Evolutionary conservation across 2,888 invertebrate species (phyloP), one percentile per base, ranked within the genome.

Genomic region (Chalcis sispes): DNA sequence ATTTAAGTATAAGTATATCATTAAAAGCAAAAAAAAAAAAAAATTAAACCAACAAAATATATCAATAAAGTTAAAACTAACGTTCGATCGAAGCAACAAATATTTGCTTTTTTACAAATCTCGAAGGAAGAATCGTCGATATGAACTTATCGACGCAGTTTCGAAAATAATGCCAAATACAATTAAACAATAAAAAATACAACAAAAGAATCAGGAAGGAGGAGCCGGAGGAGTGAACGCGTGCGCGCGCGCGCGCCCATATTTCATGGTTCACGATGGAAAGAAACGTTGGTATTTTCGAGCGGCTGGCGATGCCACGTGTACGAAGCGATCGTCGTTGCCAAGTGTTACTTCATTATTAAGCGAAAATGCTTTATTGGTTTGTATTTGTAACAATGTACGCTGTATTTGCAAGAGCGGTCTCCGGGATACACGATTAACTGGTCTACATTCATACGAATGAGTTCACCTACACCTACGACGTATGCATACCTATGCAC

Each of bases 131-230:
- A n/a, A n/a, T n/a, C n/a, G n/a, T n/a, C n/a, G n/a, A n/a, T n/a
- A n/a, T n/a, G n/a, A n/a, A n/a, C n/a, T n/a, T n/a, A n/a, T n/a
- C n/a, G n/a, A n/a, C n/a, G n/a, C n/a, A n/a, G n/a, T n/a, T n/a
- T n/a, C n/a, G n/a, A n/a, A n/a, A n/a, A n/a, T 52, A 67, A 54
- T 52, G 46, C 27, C 67, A 20, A 52, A 54, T 56, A 56, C 54
- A 46, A 54, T 36, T 36, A 36, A 36, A 42, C 15, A 7, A 42
- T 42, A 13, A 42, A 15, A 42, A 42, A 42, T 13, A 13, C 13
- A 13, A 42, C 15, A 42, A 42, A 42, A 2, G 2, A 42, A 42
- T 13, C 2, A 13, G 42, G 13, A 8, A 42, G 7, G 15, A 36
- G 10, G 2, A 42, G 15, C 7, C 42, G 13, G 2, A 42, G 7